phyloP scores from a whole-genome alignment of 2,888 invertebrate species.

The Oscheius sp. region DNA sequence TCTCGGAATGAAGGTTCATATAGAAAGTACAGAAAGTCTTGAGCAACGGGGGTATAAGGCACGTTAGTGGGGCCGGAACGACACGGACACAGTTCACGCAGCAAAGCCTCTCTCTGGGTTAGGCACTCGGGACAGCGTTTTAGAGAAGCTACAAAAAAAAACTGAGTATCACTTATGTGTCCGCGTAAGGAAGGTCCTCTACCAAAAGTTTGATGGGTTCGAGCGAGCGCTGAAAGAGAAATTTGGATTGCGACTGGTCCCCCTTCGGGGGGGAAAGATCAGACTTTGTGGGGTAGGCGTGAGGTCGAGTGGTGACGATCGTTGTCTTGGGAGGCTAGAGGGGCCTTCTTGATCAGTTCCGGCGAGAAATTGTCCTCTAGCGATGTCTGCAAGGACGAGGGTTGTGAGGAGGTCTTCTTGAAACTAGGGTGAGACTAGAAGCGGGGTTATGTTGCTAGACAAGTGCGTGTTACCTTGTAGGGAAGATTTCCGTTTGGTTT shows the following conservation, averaged over 20 bases:
- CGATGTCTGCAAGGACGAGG: slow-evolving; percentile 45
- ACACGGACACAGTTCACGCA: slow-evolving; percentile 23
- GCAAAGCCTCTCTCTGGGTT: slow-evolving; percentile 10
- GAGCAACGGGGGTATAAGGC: slow-evolving; percentile 34
- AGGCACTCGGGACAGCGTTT: slow-evolving; percentile 4
- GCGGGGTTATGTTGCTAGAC: neutral
- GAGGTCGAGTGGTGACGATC: slow-evolving; percentile 22
- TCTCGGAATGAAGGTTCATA: slow-evolving; percentile 32
- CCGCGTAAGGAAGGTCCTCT: slow-evolving; percentile 70
- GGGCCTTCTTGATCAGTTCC: slow-evolving; percentile 49
- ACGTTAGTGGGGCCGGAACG: slow-evolving; percentile 26
- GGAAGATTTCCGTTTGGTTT: slow-evolving; percentile 50
- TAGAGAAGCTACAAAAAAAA: neutral
- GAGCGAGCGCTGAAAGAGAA: slow-evolving; percentile 56
- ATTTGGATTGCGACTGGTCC: slow-evolving; percentile 1
- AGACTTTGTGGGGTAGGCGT: slow-evolving; percentile 37
- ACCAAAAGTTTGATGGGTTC: slow-evolving; percentile 69
- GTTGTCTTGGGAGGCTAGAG: slow-evolving; percentile 33
- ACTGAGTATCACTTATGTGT: slow-evolving; percentile 44
- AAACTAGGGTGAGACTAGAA: slow-evolving; percentile 9
- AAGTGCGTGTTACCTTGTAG: slow-evolving; percentile 44
- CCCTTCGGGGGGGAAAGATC: slow-evolving; percentile 21
- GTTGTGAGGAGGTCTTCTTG: slow-evolving; percentile 25
- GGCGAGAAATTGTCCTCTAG: slow-evolving; percentile 50
- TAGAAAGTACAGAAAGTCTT: slow-evolving; percentile 12